Base-by-base conservation (phyloP, 2,113 vertebrate species). In the Odontophorus gujanensis region DNA sequence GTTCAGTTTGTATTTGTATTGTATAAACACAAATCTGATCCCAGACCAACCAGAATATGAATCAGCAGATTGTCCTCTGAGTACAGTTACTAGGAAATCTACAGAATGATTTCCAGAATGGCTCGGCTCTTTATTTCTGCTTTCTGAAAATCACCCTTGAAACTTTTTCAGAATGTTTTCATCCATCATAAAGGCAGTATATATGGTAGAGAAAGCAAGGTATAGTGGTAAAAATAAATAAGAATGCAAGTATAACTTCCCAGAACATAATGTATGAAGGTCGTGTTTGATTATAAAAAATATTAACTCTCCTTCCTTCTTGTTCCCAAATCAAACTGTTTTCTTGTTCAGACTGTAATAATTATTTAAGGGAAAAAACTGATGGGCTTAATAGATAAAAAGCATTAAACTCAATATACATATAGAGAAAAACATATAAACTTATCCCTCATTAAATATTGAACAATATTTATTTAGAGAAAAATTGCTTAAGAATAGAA, bases 1-100 rank as follows among this genome's bases (percentile, higher is more conserved):
- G 9, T 61, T 86, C 5, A 1, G 30, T 85, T 90, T 92, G 24
- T 74, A 19, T 76, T 91, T 28, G 69, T 24, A 69, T 28, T 28
- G 51, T 11, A 55, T 51, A 93, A 91, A 82, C 38, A 89, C 19
- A 85, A 85, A 82, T 87, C 66, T 77, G 74, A 87, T 66, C 42
- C 58, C 63, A 92, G 86, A 87, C 12, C 45, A 76, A 80, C 11
- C 9, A 43, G 53, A 81, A 67, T 79, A 69, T 16, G 30, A 91
- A 76, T 89, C 86, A 87, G 45, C 30, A 84, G 71, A 84, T 66
- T 87, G 74, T 82, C 62, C 81, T 77, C 74, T 53, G 26, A 65
- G 65, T 68, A 71, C 22, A 48, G 61, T 42, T 68, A 32, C 42
- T 21, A 74, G 73, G 69, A 91, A 93, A 89, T 26, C 20, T 43